These are phyloP conservation scores for Cuniculus paca DNA, from an alignment of 2,797 vertebrate species.

Conservation along the genomic window DNA sequence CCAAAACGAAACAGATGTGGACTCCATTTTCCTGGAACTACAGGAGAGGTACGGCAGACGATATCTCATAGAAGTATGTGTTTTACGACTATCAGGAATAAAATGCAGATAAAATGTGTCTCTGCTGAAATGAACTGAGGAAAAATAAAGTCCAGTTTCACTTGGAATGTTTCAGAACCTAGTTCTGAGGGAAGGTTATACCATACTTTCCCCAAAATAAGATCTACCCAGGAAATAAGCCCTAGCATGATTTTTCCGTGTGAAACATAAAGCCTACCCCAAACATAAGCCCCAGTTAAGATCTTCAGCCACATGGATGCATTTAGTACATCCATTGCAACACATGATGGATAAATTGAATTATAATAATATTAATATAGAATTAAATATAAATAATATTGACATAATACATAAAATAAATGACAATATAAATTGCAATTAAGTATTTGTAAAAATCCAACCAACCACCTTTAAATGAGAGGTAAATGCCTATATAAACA, in stretches of 20 bases:
- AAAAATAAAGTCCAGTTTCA: background rate
- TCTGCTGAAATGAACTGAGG: background rate
- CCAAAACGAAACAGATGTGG: background rate
- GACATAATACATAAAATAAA: background rate
- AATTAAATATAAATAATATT: background rate
- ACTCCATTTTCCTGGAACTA: background rate
- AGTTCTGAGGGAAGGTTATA: background rate
- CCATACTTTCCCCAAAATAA: background rate
- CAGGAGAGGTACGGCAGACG: background rate
- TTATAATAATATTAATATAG: background rate
- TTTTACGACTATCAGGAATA: background rate
- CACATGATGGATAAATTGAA: background rate
- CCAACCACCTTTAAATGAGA: background rate
- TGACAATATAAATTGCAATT: background rate
- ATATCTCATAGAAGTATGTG: background rate
- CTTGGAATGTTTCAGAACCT: background rate
- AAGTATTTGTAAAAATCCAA: background rate
- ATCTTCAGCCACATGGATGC: background rate
- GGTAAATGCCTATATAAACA: background rate
- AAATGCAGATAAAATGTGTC: background rate
- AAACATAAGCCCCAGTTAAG: background rate
- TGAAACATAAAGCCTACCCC: background rate
- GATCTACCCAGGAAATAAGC: background rate
- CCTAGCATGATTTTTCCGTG: background rate
- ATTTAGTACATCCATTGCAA: background rate